Evolutionary conservation across 2,888 invertebrate species (phyloP).

Genomic region (Xylocampa areola): DNA sequence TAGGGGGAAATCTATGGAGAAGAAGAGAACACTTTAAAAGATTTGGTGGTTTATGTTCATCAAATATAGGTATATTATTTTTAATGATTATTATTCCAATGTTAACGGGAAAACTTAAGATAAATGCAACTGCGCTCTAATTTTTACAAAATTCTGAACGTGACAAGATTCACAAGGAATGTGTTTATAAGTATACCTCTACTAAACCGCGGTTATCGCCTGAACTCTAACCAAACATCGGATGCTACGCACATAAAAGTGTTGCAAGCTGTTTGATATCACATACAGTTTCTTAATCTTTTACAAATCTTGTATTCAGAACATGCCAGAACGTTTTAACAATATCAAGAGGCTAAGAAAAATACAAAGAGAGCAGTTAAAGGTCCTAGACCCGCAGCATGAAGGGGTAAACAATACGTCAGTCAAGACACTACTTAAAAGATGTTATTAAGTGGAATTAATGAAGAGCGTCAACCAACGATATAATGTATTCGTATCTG

Average conservation of each 20-base stretch:
- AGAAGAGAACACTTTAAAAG: too few relatives aligned
- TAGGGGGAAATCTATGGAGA: too few relatives aligned
- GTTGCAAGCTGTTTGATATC: conserved; percentile 18
- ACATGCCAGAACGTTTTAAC: conserved; percentile 13
- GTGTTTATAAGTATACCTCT: conserved; percentile 16
- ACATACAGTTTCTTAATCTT: conserved; percentile 32
- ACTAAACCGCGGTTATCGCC: conserved; percentile 35
- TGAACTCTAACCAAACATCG: conserved; percentile 51
- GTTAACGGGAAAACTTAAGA: too few relatives aligned
- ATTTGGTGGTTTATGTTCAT: too few relatives aligned
- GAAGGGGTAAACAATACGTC: conserved; percentile 18
- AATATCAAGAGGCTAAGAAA: too few relatives aligned
- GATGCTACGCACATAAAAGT: conserved; percentile 42
- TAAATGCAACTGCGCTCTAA: too few relatives aligned
- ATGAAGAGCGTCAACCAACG: conserved; percentile 34
- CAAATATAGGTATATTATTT: too few relatives aligned
- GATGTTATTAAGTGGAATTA: conserved; percentile 40
- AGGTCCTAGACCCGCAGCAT: neutral
- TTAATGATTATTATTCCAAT: too few relatives aligned
- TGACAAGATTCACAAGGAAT: too few relatives aligned
- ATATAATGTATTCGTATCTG: conserved; percentile 46
- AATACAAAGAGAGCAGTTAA: neutral
- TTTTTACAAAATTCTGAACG: too few relatives aligned
- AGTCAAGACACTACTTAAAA: conserved; percentile 17
- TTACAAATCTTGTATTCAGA: conserved; percentile 17